Evolutionary conservation across 30 jellyfish, hydroid and myxozoan genomes (phyloP).

Genomic region (Cassiopea xamachana): DNA sequence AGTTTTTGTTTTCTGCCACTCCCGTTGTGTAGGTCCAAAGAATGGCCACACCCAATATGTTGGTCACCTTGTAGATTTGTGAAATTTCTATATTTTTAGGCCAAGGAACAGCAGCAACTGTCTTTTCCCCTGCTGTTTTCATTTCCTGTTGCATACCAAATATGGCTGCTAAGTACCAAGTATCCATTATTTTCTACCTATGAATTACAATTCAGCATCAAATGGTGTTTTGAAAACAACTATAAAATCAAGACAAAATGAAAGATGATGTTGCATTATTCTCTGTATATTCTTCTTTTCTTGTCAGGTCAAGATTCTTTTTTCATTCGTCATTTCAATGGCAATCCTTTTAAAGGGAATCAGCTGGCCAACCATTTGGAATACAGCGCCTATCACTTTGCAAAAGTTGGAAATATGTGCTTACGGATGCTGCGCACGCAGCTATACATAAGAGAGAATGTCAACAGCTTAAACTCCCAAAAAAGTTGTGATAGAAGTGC

Average conservation of each 20-base stretch:
- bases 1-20: no score
- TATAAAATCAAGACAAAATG: no score
- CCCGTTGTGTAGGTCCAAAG: no score
- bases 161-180: no score
- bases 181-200: background rate
- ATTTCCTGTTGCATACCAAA: no score
- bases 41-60: no score
- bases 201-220: background rate
- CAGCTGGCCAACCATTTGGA: background rate
- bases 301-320: background rate
- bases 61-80: no score
- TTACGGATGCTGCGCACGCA: background rate
- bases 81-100: no score
- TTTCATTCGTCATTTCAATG: constrained; percentile 10
- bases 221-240: no score
- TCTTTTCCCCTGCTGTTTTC: no score
- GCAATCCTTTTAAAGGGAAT: background rate
- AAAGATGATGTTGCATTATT: background rate
- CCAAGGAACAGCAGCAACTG: no score
- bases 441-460: background rate
- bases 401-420: background rate
- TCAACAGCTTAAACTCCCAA: background rate
- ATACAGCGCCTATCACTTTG: background rate
- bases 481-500: background rate
- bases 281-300: background rate